phyloP scores from a whole-genome alignment of 2,797 vertebrate species.

The Eutrigla gurnardus region DNA sequence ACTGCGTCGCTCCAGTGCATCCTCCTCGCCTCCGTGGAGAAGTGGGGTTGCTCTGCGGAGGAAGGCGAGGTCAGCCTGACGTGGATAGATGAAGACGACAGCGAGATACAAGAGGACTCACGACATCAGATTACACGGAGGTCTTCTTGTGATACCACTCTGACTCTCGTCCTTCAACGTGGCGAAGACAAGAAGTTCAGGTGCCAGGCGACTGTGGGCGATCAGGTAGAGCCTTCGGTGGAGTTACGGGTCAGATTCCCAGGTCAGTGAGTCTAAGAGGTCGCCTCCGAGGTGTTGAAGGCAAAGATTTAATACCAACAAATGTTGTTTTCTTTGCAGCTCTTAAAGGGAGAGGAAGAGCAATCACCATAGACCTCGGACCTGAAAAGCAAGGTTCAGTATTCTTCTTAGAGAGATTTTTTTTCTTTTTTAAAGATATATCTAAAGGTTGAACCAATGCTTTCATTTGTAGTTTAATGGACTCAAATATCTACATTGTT shows the following conservation, averaged over 20 bases:
- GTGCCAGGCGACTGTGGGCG: constrained; percentile 31
- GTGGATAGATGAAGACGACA: constrained; percentile 51
- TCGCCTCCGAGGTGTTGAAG: neutral
- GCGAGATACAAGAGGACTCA: constrained; percentile 23
- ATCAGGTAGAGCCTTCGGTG: neutral
- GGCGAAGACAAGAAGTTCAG: constrained; percentile 32
- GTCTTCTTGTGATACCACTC: constrained; percentile 22
- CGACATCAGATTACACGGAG: constrained; percentile 1
- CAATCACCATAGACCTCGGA: neutral
- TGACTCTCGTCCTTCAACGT: constrained; percentile 42
- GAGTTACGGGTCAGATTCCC: constrained; percentile 23
- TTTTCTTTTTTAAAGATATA: too few relatives aligned
- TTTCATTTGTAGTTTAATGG: too few relatives aligned
- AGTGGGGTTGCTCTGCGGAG: neutral
- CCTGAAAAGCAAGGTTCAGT: constrained; percentile 41
- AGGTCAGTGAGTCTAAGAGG: constrained; percentile 43
- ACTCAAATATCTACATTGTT: too few relatives aligned
- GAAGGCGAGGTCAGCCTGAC: accelerated
- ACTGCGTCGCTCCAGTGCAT: constrained; percentile 46
- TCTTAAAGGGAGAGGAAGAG: constrained; percentile 36
- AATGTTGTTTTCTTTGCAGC: constrained; percentile 12
- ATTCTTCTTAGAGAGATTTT: neutral
- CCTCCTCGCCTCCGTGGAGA: constrained; percentile 10
- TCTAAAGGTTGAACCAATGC: too few relatives aligned
- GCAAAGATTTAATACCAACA: neutral